phyloP scores from a whole-genome alignment of 2,888 invertebrate genomes.

The Acrobasis consociella region DNA sequence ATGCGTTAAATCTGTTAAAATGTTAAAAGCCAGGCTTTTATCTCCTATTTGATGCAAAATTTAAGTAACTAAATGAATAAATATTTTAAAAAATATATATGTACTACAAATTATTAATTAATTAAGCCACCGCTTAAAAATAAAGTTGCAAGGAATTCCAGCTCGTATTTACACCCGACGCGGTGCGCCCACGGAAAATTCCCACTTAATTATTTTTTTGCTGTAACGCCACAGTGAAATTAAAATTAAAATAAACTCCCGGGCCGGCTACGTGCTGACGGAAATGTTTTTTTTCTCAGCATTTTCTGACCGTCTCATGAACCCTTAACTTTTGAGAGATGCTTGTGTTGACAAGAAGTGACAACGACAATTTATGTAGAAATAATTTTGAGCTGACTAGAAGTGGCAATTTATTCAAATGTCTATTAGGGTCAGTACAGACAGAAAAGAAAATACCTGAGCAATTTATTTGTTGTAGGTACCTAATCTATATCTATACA shows the following conservation, averaged over 20 bases:
- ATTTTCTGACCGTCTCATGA: conserved; percentile 40
- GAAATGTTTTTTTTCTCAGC: conserved; percentile 34
- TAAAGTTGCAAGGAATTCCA: conserved; percentile 17
- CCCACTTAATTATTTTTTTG: conserved; percentile 53
- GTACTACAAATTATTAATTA: conserved; percentile 15
- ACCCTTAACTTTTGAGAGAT: conserved; percentile 37
- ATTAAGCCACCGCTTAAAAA: conserved; percentile 24
- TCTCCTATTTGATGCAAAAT: no score
- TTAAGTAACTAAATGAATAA: not conserved
- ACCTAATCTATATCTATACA: no score
- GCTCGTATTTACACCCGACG: conserved; percentile 17
- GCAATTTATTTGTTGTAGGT: no score
- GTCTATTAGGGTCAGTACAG: no score
- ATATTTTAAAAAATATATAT: not conserved
- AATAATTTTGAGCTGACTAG: no score
- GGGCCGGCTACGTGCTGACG: conserved; percentile 38
- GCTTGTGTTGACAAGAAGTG: conserved; percentile 33
- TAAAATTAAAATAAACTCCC: conserved; percentile 44
- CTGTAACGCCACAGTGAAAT: conserved; percentile 39
- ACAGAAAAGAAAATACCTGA: no score
- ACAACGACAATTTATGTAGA: not conserved
- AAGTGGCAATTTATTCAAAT: no score
- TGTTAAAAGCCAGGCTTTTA: no score
- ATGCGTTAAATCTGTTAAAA: no score
- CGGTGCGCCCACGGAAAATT: conserved; percentile 32